Base-by-base conservation (phyloP, 2,113 vertebrate species). In the Tychaedon coryphoeus region DNA sequence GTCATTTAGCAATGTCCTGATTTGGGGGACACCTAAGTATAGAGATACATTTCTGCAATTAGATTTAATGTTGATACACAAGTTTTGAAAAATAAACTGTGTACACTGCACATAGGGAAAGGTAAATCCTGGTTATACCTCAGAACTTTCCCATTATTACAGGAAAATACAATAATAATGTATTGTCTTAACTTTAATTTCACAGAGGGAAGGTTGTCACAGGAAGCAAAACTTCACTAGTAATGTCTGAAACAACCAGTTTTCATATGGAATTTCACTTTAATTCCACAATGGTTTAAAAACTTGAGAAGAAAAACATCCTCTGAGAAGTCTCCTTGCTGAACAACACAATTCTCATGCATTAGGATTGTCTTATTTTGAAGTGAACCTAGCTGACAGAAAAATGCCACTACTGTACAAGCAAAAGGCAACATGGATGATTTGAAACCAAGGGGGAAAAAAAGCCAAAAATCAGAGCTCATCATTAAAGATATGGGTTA, bases 401-500 rank as follows among this genome's bases (percentile, higher is more conserved):
- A 96, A 96, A 95, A 94, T 67, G 40, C 60, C 86, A 53, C 81
- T 89, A 82, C 23, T 72, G 15, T 60, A 58, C 64, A 91, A 83
- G 92, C 90, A 81, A 93, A 95, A 90, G 20, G 82, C 71, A 90
- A 78, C 26, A 81, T 48, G 64, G 82, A 92, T 86, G 66, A 92
- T 17, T 88, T 79, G 58, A 86, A 95, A 90, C 33, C 60, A 94
- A 86, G 45, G 17, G 16, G 19, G 47, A n/a, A 47, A 70, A 19
- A 19, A 53, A 10, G 20, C 8, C 20, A 28, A 76, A 86, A 64
- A 53, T 28, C 43, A 34, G 57, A 92, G 86, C 47, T 80, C 71
- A 48, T 94, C 58, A 47, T 75, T 93, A 94, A 95, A 91, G 40
- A 88, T 50, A 85, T 53, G 69, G 29, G 77, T 97, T 94, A 96